Percentiles rank a stretch among this genome's conserved stretches.
phyloP scores from a whole-genome alignment of 2,888 invertebrate genomes.

The Lasioglossum morio region DNA sequence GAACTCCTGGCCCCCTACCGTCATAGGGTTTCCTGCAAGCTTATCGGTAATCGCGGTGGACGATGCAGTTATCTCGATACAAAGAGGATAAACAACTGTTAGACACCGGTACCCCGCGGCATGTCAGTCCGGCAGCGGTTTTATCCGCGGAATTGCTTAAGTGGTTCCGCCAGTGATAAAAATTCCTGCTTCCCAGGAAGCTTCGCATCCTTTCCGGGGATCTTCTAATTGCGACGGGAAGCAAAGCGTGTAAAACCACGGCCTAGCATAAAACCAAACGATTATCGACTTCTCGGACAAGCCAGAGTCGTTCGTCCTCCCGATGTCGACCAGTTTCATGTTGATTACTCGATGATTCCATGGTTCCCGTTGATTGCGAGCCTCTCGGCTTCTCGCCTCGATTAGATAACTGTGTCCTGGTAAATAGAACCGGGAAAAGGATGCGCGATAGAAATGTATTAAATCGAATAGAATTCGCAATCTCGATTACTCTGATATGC shows the following conservation, averaged over 20 bases:
- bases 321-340: neutral
- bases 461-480: neutral
- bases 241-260: neutral
- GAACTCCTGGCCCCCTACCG: neutral
- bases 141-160: constrained; percentile 45
- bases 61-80: constrained; percentile 26
- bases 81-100: constrained; percentile 55
- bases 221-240: constrained; percentile 47
- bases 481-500: neutral
- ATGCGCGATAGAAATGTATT: neutral
- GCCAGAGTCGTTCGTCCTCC: neutral
- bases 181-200: constrained; percentile 55
- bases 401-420: constrained; percentile 2
- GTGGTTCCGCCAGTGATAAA: constrained; percentile 51
- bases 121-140: constrained; percentile 14
- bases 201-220: constrained; percentile 49
- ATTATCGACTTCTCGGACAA: neutral
- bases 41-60: constrained; percentile 14
- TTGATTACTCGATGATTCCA: neutral
- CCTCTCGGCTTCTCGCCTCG: neutral
- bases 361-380: neutral
- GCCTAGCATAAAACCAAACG: constrained; percentile 15
- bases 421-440: neutral
- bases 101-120: constrained; percentile 37
- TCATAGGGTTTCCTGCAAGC: neutral